Evolutionary conservation across 2,797 vertebrate species (phyloP).

Genomic region (Cirrhinus molitorella): DNA sequence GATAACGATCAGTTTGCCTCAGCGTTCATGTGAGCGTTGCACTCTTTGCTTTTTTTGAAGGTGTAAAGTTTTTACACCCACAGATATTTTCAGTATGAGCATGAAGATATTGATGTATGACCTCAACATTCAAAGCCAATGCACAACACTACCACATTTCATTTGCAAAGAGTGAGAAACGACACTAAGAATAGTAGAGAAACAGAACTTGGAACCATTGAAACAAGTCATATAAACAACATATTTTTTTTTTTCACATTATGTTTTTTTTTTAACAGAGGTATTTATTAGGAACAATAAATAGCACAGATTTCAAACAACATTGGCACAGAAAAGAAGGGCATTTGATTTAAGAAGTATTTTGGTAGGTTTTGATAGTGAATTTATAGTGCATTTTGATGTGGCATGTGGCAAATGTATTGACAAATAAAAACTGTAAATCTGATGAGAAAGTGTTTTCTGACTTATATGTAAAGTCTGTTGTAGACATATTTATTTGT

Average conservation of each 20-base stretch:
- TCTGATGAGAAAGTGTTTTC: no score
- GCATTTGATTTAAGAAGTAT: no score
- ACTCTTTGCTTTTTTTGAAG: neutral
- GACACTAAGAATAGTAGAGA: neutral
- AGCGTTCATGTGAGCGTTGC: neutral
- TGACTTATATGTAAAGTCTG: no score
- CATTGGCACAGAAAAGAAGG: no score
- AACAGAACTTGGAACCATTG: neutral
- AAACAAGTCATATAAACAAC: neutral
- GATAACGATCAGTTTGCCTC: conserved; percentile 8
- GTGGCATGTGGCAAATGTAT: no score
- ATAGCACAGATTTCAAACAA: no score
- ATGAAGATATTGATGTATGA: conserved; percentile 64
- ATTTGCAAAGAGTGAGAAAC: neutral
- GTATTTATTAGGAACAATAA: no score
- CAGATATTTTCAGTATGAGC: conserved; percentile 78
- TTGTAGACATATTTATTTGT: neutral
- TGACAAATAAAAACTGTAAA: no score
- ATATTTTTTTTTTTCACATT: no score
- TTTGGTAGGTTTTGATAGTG: no score
- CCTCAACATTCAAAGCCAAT: neutral
- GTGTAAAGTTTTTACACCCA: neutral
- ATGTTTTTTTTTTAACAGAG: no score
- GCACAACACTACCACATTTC: neutral
- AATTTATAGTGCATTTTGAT: no score